Conservation (phyloP, 2,888 invertebrate genomes). For the Agonopterix heracliana region DNA sequence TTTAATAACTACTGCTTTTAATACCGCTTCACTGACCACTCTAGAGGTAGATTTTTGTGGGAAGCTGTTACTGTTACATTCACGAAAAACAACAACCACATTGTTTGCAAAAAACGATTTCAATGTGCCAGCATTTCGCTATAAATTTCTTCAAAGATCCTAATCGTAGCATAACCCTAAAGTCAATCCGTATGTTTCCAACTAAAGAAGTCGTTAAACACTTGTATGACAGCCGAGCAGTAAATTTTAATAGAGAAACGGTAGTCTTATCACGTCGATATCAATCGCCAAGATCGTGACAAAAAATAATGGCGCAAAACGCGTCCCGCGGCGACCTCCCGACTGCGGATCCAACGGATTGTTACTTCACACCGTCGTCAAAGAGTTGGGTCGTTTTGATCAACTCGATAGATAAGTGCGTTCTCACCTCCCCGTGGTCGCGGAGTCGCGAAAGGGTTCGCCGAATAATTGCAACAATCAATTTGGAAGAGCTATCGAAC, state of each 20-base stretch:
- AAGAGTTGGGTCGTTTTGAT: slow-evolving; percentile 55
- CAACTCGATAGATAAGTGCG: slow-evolving; percentile 66
- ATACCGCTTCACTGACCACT: slow-evolving; percentile 61
- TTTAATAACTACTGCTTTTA: slow-evolving; percentile 64
- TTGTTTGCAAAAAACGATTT: slow-evolving; percentile 3
- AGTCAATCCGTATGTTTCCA: slow-evolving; percentile 9
- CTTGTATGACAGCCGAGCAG: slow-evolving; percentile 25
- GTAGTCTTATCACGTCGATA: slow-evolving; percentile 43
- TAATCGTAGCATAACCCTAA: slow-evolving; percentile 27
- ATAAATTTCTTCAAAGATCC: slow-evolving; percentile 20
- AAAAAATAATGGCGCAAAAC: slow-evolving; percentile 59
- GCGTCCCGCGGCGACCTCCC: slow-evolving; percentile 56
- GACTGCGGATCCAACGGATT: slow-evolving; percentile 31
- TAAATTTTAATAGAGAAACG: slow-evolving; percentile 46
- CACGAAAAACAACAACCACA: slow-evolving; percentile 7
- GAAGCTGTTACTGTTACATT: slow-evolving; percentile 35
- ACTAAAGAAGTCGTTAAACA: slow-evolving; percentile 40
- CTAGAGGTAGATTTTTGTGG: slow-evolving; percentile 57
- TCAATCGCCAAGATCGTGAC: slow-evolving; percentile 50
- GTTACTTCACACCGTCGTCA: slow-evolving; percentile 66
- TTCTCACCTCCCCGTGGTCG: slow-evolving; percentile 72
- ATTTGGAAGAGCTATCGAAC: slow-evolving; percentile 71
- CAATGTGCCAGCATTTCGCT: slow-evolving; percentile 27
- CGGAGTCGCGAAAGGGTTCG: slow-evolving; percentile 64
- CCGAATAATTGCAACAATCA: slow-evolving; percentile 75